A percentile compares a stretch with the other conserved stretches of the same genome.
Conservation (phyloP, 2,888 invertebrate species). For the Dastarcus helophoroides region DNA sequence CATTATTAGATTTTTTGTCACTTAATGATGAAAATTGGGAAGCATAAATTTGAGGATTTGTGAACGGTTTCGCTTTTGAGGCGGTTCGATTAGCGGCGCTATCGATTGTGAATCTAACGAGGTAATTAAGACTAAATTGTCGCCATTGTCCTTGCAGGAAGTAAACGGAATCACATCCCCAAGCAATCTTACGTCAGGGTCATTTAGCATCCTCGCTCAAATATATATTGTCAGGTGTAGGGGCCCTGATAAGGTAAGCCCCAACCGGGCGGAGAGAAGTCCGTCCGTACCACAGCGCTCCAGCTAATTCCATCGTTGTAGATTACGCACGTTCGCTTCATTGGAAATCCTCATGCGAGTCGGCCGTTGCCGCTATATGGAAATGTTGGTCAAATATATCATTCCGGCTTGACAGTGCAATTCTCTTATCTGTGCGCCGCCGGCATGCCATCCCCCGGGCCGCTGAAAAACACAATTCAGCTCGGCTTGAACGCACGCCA, state of each 20-base stretch:
- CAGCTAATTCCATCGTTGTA: conserved; percentile 51
- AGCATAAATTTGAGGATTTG: no score
- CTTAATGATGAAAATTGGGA: no score
- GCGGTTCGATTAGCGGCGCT: no score
- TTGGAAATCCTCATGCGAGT: conserved; percentile 37
- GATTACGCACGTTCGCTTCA: conserved; percentile 46
- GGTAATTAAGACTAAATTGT: no score
- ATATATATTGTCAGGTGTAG: conserved; percentile 26
- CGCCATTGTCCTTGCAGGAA: no score
- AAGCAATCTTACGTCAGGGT: no score
- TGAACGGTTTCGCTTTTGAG: no score
- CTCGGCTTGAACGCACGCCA: conserved; percentile 30
- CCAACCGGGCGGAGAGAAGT: no score
- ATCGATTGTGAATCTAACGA: no score
- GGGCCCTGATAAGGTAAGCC: conserved; percentile 17
- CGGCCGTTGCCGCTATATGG: conserved; percentile 51
- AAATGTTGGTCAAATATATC: conserved; percentile 86
- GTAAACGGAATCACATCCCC: no score
- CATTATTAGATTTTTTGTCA: no score
- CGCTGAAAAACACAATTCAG: conserved; percentile 39
- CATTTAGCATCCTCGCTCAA: neutral
- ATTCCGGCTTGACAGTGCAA: conserved; percentile 82
- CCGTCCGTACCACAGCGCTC: conserved; percentile 20
- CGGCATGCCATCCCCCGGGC: conserved; percentile 42
- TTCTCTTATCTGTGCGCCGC: conserved; percentile 68